Conservation (phyloP, 2,888 invertebrate species). For the Aphodius granarius region DNA sequence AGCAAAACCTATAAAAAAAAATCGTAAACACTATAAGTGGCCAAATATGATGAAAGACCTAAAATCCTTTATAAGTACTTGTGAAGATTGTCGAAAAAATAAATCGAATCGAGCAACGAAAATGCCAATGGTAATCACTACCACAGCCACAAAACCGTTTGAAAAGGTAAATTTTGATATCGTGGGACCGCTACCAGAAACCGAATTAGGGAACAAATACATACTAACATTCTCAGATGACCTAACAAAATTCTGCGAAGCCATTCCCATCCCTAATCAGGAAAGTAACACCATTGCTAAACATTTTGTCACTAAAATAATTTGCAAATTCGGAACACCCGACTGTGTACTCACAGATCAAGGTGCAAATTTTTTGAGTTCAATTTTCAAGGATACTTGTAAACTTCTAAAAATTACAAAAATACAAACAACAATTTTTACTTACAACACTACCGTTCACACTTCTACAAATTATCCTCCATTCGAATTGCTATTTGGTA, state of each 20-base stretch:
- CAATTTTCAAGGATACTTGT: conserved; percentile 37
- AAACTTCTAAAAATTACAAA: conserved; percentile 40
- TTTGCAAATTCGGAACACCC: conserved; percentile 39
- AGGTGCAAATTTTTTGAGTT: conserved; percentile 37
- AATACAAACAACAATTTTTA: conserved; percentile 28
- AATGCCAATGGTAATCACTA: conserved; percentile 43
- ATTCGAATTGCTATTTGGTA: conserved; percentile 36
- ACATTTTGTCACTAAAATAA: conserved; percentile 32
- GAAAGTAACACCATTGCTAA: conserved; percentile 41
- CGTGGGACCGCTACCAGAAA: conserved; percentile 40
- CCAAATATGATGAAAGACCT: conserved; percentile 26
- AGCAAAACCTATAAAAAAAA: conserved; percentile 18
- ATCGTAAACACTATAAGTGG: conserved; percentile 28
- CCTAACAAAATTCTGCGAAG: conserved; percentile 42
- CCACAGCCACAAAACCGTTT: conserved; percentile 39
- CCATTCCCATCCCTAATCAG: conserved; percentile 39
- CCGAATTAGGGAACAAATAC: conserved; percentile 36
- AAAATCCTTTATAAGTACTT: conserved; percentile 22
- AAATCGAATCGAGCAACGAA: conserved; percentile 34
- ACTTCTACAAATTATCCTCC: conserved; percentile 35
- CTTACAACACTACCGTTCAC: conserved; percentile 36
- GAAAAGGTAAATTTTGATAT: conserved; percentile 38
- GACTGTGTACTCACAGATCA: conserved; percentile 39
- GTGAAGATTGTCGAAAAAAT: conserved; percentile 35
- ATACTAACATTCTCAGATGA: conserved; percentile 41